A percentile compares a stretch with the other conserved stretches of the same genome.
phyloP scores from a whole-genome alignment of 2,797 vertebrate genomes.

The Acanthurus leucopareius region DNA sequence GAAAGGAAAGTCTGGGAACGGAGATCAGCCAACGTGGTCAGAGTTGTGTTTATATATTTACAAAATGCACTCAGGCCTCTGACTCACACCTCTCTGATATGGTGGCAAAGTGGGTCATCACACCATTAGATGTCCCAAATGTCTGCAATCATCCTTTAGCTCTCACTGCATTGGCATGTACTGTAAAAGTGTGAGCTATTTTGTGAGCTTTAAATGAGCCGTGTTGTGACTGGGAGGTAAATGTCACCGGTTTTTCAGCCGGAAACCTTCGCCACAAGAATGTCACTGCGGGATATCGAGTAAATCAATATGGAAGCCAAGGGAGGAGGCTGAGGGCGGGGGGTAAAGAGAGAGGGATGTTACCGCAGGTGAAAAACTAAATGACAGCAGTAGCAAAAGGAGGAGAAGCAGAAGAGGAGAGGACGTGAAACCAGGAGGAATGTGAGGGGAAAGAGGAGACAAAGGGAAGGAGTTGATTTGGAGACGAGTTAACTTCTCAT shows the following conservation, averaged over 20 bases:
- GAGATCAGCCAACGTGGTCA: not conserved
- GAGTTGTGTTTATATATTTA: not conserved
- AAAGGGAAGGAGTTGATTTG: constrained; percentile 4
- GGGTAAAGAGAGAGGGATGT: constrained; percentile 22
- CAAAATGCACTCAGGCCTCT: not conserved
- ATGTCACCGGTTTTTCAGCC: constrained; percentile 80
- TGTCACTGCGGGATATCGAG: constrained; percentile 76
- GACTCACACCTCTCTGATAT: not conserved
- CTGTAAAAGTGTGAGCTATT: constrained; percentile 34
- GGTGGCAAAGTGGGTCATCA: constrained; percentile 20
- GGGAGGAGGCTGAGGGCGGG: constrained; percentile 54
- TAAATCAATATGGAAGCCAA: constrained; percentile 78
- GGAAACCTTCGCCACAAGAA: constrained; percentile 84
- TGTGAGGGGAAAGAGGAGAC: not conserved
- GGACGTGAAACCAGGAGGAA: too few relatives aligned
- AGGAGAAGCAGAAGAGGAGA: constrained; percentile 1
- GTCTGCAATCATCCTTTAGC: constrained; percentile 27
- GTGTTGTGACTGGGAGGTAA: constrained; percentile 68
- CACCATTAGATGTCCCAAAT: constrained; percentile 5
- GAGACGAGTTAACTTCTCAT: constrained; percentile 27
- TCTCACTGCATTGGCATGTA: not conserved
- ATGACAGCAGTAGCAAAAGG: constrained; percentile 32
- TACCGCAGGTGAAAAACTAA: constrained; percentile 52
- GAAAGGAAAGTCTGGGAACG: not conserved
- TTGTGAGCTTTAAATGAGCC: constrained; percentile 69